Evolutionary conservation across 2,888 invertebrate genomes (phyloP).

Genomic region (Leucania comma): DNA sequence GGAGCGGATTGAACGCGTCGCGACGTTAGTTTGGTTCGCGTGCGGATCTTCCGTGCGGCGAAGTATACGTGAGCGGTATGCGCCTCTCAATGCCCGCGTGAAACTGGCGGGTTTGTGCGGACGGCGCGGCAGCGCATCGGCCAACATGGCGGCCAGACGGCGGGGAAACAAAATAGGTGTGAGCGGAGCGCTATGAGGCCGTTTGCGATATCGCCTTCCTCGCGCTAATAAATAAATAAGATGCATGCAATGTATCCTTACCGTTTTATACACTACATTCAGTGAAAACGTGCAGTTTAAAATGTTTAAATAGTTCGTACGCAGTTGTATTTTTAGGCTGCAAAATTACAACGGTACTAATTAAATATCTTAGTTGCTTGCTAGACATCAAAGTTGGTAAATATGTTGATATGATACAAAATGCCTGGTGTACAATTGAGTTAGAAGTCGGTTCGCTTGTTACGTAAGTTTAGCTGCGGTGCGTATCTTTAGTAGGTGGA

Average conservation of each 20-base stretch:
- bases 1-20: conserved; percentile 34
- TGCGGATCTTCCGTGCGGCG: conserved; percentile 72
- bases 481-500: conserved; percentile 57
- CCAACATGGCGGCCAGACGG: conserved; percentile 83
- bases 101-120: conserved; percentile 83
- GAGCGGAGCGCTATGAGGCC: conserved; percentile 73
- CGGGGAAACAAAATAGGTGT: conserved; percentile 84
- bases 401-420: conserved; percentile 62
- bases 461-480: conserved; percentile 58
- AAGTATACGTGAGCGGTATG: conserved; percentile 71
- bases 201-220: conserved; percentile 81
- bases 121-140: conserved; percentile 72
- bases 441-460: conserved; percentile 53
- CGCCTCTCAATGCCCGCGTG: conserved; percentile 85
- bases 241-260: conserved; percentile 72
- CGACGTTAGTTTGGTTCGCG: conserved; percentile 65
- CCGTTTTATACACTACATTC: conserved; percentile 23
- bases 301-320: neutral
- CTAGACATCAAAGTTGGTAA: conserved; percentile 49
- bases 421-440: conserved; percentile 62
- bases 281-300: conserved; percentile 20
- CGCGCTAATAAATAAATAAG: conserved; percentile 86
- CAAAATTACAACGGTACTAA: conserved; percentile 27
- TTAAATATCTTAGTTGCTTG: conserved; percentile 27
- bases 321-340: conserved; percentile 25